Evolutionary conservation across 2,797 vertebrate species (phyloP).

Genomic region (Melanotaenia pygmaea): DNA sequence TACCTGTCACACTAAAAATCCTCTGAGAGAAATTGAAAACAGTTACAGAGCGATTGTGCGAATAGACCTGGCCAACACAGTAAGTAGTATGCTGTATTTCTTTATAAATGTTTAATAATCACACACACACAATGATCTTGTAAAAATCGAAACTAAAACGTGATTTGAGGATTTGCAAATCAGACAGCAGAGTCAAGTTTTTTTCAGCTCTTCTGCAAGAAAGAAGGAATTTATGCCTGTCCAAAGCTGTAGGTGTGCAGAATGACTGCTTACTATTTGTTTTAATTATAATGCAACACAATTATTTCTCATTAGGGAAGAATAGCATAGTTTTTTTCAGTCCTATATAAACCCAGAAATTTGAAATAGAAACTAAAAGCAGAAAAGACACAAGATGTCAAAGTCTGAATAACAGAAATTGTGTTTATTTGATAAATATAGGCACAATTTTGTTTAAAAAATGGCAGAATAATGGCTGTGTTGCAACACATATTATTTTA

Average conservation of each 20-base stretch:
- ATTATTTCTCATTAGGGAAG: not conserved
- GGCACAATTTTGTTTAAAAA: not conserved
- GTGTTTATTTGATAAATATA: not conserved
- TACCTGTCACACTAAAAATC: slow-evolving; percentile 61
- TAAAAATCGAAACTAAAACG: not conserved
- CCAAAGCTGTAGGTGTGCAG: not conserved
- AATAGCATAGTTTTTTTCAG: not conserved
- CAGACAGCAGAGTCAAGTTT: not conserved
- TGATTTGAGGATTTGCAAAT: not conserved
- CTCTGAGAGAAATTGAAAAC: slow-evolving; percentile 9
- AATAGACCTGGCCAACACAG: slow-evolving; percentile 22
- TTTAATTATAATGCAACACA: not conserved
- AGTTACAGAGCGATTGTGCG: slow-evolving; percentile 55
- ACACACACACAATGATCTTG: not conserved
- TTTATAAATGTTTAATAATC: not conserved
- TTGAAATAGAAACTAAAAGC: not conserved
- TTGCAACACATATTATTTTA: not conserved
- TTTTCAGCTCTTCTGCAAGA: not conserved
- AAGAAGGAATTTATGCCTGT: not conserved
- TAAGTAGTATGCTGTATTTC: slow-evolving; percentile 46
- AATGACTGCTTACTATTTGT: not conserved
- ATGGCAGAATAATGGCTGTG: not conserved
- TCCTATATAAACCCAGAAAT: not conserved
- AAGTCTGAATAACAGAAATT: not conserved
- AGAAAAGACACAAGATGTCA: not conserved